Percentiles rank a stretch among this genome's conserved stretches.
These are phyloP conservation scores for Agelas oroides DNA, from an alignment of 37 sponge, comb jelly and placozoan genomes.

Conservation along the genomic window DNA sequence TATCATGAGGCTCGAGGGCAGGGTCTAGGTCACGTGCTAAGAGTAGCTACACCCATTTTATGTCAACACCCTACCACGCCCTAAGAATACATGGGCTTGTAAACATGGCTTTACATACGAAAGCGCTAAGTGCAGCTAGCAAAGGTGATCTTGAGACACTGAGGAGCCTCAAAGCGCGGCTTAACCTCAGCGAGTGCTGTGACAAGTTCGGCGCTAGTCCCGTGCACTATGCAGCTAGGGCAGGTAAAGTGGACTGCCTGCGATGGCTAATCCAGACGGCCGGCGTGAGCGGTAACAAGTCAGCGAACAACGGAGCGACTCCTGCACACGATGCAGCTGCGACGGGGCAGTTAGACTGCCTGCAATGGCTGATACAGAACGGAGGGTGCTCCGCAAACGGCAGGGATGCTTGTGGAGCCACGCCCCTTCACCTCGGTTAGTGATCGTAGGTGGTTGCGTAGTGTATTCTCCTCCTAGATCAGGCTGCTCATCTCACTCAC, in stretches of 20 bases:
- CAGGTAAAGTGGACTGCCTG: conserved; percentile 61
- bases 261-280: conserved; percentile 58
- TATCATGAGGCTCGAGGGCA: too few relatives aligned
- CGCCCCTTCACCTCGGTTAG: conserved; percentile 67
- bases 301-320: conserved; percentile 71
- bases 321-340: conserved; percentile 84
- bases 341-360: conserved; percentile 73
- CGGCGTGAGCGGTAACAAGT: conserved; percentile 43
- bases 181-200: conserved; percentile 27
- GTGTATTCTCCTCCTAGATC: background rate
- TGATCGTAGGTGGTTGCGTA: background rate
- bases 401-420: conserved; percentile 51
- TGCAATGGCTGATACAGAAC: conserved; percentile 68
- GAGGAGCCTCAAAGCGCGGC: background rate
- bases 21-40: too few relatives aligned
- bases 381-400: conserved; percentile 40
- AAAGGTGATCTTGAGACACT: conserved; percentile 57
- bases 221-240: conserved; percentile 79
- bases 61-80: background rate
- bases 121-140: conserved; percentile 54
- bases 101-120: conserved; percentile 1
- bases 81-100: background rate
- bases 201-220: conserved; percentile 81
- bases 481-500: background rate
- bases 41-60: too few relatives aligned